Evolutionary conservation across 1,140 invertebrate species (phyloP).

Genomic region (Glomeris maerens): DNA sequence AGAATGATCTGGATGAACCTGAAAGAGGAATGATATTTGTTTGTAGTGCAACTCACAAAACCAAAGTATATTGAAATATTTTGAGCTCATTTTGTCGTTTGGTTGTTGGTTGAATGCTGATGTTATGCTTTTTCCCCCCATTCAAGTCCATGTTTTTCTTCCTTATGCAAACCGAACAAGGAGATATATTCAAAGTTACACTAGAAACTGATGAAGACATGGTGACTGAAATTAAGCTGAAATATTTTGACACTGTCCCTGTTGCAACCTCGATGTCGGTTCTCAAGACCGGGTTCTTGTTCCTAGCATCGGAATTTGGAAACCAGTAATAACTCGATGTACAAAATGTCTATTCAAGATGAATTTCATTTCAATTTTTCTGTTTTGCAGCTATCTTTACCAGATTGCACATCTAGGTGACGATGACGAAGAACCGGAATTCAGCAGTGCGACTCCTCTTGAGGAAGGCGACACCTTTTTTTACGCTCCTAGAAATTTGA

Average conservation of each 20-base stretch:
- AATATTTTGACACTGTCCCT: slow-evolving; percentile 99
- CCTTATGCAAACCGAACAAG: slow-evolving; percentile 78
- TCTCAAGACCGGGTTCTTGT: slow-evolving; percentile 95
- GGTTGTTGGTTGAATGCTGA: background rate
- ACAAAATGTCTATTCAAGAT: slow-evolving; percentile 17
- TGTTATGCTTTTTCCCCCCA: slow-evolving; percentile 14
- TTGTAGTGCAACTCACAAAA: slow-evolving; percentile 97
- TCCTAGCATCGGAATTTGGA: slow-evolving; percentile 97
- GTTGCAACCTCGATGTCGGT: slow-evolving; percentile 94
- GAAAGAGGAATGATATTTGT: slow-evolving; percentile 99
- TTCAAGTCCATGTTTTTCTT: slow-evolving; percentile 89
- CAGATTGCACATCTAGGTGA: slow-evolving; percentile 98
- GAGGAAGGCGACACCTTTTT: slow-evolving; percentile 99
- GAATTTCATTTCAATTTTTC: slow-evolving; percentile 13
- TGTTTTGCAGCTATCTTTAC: slow-evolving; percentile 69
- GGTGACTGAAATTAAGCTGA: slow-evolving; percentile 96
- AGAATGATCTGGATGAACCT: slow-evolving; percentile 98
- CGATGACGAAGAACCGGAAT: slow-evolving; percentile 98
- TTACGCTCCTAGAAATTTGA: slow-evolving; percentile 83
- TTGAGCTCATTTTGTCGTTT: slow-evolving; percentile 2
- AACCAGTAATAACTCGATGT: slow-evolving; percentile 99
- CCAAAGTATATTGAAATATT: slow-evolving; percentile 43
- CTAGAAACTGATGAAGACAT: slow-evolving; percentile 96
- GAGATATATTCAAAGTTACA: slow-evolving; percentile 97
- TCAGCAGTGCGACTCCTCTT: slow-evolving; percentile 93